A percentile compares a stretch with the other conserved stretches of the same genome.
Evolutionary conservation across 2,113 vertebrate species (phyloP).

Genomic region (Elephantulus edwardii): DNA sequence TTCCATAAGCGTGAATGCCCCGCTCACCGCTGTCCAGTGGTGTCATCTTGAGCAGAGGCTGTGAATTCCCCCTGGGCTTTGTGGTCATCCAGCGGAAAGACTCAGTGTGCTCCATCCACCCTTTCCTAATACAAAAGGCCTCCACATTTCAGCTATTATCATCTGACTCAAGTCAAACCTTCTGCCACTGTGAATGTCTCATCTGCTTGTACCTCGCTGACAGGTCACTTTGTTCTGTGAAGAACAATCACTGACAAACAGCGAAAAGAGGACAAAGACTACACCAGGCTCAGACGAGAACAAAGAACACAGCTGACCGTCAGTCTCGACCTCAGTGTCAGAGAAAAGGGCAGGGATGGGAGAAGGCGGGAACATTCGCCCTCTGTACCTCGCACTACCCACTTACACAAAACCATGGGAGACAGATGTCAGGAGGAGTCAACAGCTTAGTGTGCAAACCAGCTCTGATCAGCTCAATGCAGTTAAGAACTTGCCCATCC

Average conservation of each 20-base stretch:
- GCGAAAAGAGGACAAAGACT: not conserved
- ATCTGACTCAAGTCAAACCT: not conserved
- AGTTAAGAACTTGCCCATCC: rapidly evolving
- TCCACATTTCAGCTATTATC: too few relatives aligned
- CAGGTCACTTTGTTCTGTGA: not conserved
- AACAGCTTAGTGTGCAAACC: too few relatives aligned
- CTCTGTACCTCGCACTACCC: not conserved
- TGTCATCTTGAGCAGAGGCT: rapidly evolving
- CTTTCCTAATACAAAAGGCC: too few relatives aligned
- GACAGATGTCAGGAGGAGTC: rapidly evolving
- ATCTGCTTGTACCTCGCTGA: not conserved
- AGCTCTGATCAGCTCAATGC: rapidly evolving
- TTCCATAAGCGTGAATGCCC: rapidly evolving
- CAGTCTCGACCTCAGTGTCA: not conserved
- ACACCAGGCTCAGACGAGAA: not conserved
- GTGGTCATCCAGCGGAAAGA: rapidly evolving
- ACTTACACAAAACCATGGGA: not conserved
- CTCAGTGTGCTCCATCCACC: too few relatives aligned
- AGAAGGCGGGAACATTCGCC: not conserved
- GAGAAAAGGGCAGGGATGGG: rapidly evolving
- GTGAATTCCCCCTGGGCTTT: not conserved
- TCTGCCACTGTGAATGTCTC: not conserved
- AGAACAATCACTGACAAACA: not conserved
- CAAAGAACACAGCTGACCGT: not conserved
- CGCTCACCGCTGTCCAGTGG: not conserved